Evolutionary conservation across 2,797 vertebrate genomes (phyloP).

Genomic region (Poecilia wingei): DNA sequence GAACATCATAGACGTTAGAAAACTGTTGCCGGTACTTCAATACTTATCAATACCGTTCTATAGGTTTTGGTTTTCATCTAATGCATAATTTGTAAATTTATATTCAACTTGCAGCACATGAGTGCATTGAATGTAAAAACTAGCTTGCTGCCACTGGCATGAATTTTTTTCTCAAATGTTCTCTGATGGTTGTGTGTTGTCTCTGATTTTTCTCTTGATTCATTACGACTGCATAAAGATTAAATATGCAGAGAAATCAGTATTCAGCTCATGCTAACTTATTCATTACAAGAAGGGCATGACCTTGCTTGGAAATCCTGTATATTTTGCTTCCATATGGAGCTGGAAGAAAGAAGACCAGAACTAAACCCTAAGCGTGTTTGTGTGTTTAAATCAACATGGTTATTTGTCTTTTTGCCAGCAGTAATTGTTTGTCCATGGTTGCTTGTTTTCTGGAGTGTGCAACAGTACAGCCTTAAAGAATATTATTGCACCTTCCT

Average conservation of each 20-base stretch:
- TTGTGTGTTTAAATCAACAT: slow-evolving; percentile 10
- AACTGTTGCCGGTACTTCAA: no score
- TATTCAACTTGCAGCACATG: neutral
- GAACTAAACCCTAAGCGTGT: slow-evolving; percentile 1
- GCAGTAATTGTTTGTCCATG: neutral
- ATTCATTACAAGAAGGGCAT: slow-evolving; percentile 5
- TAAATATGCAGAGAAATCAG: neutral
- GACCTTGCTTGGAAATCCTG: neutral
- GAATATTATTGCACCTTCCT: neutral
- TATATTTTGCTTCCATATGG: slow-evolving; percentile 3
- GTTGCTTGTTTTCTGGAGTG: slow-evolving; percentile 5
- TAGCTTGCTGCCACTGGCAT: neutral
- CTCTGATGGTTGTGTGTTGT: neutral
- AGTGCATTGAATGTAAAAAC: neutral
- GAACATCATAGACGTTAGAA: no score
- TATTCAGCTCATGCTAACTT: neutral
- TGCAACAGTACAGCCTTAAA: slow-evolving; percentile 3
- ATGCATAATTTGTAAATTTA: neutral
- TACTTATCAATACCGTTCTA: neutral
- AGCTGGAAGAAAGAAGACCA: neutral
- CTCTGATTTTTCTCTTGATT: neutral
- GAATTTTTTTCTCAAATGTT: no score
- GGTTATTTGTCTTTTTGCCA: neutral
- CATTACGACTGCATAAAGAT: neutral
- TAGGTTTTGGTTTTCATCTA: neutral